Conservation (phyloP, 2,797 vertebrate species). For the Dermochelys coriacea region DNA sequence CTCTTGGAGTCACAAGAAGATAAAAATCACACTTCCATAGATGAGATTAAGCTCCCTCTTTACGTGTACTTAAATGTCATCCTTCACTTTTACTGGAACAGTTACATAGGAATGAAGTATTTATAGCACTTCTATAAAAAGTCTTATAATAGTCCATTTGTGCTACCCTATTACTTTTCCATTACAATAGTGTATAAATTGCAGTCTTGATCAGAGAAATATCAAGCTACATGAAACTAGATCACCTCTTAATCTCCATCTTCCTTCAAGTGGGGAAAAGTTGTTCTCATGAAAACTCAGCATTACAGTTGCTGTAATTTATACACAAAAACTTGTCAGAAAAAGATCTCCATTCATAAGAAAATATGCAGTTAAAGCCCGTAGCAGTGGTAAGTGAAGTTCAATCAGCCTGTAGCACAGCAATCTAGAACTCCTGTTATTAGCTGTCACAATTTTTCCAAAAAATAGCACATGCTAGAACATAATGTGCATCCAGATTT, state of each 20-base stretch:
- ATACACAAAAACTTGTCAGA: constrained; percentile 25
- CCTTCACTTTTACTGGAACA: constrained; percentile 29
- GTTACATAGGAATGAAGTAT: not conserved
- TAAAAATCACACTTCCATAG: not conserved
- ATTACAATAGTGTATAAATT: not conserved
- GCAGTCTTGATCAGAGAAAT: not conserved
- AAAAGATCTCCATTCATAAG: constrained; percentile 23
- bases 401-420: not conserved
- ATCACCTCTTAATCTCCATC: constrained; percentile 34
- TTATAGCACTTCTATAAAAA: not conserved
- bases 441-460: constrained; percentile 13
- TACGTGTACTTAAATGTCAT: not conserved
- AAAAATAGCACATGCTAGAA: constrained; percentile 35
- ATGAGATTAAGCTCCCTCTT: not conserved
- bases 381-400: not conserved
- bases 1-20: not conserved
- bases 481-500: not conserved
- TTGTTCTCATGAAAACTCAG: constrained; percentile 33
- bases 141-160: constrained; percentile 1
- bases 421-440: not conserved
- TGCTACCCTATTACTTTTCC: constrained; percentile 9
- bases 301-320: constrained; percentile 36
- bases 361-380: constrained; percentile 41
- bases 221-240: constrained; percentile 48
- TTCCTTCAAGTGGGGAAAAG: constrained; percentile 39